Conservation (phyloP, 2,113 vertebrate species). For the Edolisoma coerulescens region DNA sequence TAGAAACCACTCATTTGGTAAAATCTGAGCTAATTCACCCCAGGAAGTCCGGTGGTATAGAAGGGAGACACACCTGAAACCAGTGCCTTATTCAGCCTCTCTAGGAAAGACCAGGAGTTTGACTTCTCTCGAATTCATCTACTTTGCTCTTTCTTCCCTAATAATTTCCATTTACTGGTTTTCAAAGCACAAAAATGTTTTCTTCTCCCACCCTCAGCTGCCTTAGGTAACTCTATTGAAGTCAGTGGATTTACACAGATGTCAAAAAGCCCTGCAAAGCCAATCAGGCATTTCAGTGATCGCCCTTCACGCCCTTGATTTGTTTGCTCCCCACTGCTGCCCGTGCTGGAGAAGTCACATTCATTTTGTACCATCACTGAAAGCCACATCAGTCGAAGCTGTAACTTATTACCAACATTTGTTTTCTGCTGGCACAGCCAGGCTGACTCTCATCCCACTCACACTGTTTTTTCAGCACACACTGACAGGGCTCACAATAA, state of each 20-base stretch:
- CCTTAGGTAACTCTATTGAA: background rate
- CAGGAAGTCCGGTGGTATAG: background rate
- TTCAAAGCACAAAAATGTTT: background rate
- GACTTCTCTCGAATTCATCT: background rate
- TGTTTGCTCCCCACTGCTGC: background rate
- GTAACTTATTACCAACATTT: slow-evolving; percentile 16
- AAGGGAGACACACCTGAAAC: background rate
- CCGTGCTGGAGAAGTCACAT: background rate
- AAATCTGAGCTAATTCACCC: background rate
- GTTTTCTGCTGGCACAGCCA: background rate
- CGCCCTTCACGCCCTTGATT: background rate
- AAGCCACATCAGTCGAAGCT: background rate
- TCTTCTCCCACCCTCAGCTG: background rate
- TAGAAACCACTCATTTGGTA: background rate
- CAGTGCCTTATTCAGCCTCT: background rate
- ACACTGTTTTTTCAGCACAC: background rate
- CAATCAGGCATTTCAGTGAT: background rate
- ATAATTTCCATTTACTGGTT: background rate
- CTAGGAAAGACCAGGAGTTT: background rate
- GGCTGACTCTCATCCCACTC: background rate
- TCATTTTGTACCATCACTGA: background rate
- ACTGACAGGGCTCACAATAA: background rate
- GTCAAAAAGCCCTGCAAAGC: background rate
- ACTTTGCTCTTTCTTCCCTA: background rate
- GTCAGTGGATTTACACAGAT: background rate